A percentile compares a stretch with the other conserved stretches of the same genome.
These are phyloP conservation scores for Helogale parvula DNA, from an alignment of 2,113 vertebrate genomes.

Conservation along the genomic window DNA sequence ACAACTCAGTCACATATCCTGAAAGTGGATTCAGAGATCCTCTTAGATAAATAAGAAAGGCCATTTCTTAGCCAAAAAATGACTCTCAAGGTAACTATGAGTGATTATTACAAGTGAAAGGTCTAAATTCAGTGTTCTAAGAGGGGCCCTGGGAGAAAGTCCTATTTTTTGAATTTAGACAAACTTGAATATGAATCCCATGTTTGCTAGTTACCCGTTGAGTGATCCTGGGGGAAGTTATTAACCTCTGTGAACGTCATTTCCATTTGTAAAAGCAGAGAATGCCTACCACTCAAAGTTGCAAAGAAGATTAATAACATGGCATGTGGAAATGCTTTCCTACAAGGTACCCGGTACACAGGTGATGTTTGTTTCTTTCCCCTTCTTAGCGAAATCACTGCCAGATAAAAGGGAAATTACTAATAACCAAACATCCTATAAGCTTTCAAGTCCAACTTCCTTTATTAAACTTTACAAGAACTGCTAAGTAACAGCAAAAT, in stretches of 20 bases:
- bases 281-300: not conserved
- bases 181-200: constrained; percentile 16
- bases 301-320: not conserved
- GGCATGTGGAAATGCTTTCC: not conserved
- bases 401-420: constrained; percentile 54
- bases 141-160: not conserved
- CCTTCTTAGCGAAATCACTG: not conserved
- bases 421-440: constrained; percentile 57
- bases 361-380: not conserved
- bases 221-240: not conserved
- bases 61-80: not conserved
- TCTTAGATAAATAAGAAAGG: not conserved
- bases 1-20: not conserved
- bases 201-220: not conserved
- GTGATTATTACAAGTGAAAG: not conserved
- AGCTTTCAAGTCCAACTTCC: constrained; percentile 54
- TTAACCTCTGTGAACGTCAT: not conserved
- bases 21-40: not conserved
- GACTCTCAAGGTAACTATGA: not conserved
- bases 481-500: constrained; percentile 36
- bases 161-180: not conserved
- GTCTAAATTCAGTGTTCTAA: not conserved
- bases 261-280: not conserved
- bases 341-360: not conserved
- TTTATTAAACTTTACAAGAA: constrained; percentile 35